Evolutionary conservation across 1,140 invertebrate genomes (phyloP), one percentile per base, ranked within the genome.

Genomic region (Bombus fervidus): DNA sequence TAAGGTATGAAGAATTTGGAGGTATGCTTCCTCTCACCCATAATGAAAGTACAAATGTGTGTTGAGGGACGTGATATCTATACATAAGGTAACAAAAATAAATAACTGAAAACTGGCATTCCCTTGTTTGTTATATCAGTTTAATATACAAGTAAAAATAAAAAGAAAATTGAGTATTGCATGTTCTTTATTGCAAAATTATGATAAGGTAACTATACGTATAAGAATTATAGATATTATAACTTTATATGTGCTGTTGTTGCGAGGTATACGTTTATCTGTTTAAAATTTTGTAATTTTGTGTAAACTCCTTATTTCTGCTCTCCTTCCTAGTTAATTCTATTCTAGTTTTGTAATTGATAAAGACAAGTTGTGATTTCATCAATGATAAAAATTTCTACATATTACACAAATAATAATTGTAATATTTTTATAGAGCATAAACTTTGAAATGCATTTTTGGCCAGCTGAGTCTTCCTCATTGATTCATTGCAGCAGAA

Each of bases 161-260:
- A 18, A 80, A 88, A 83, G 68, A 59, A 78, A 85, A 90, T 79
- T 85, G 69, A 89, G 71, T 87, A 90, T 90, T 92, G 90, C 91
- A 93, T 93, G 90, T 88, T 89, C 64, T 89, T 84, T 86, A 83
- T 84, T 89, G 68, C 77, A 91, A 91, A 73, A 84, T 72, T 89
- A 92, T 90, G 75, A 81, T 92, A 92, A 92, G 87, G 76, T 92
- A 92, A 90, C 69, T 86, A 86, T 75, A 88, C 82, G 39, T 82
- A 68, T 85, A 87, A 90, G 85, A 78, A 83, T 73, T 41, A 88
- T 90, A 87, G 90, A 66, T 89, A 76, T 78, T 91, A 91, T 91
- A 90, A 91, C 62, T 93, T 91, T 92, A 90, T 91, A 89, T 92
- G 91, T 93, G 92, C 91, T 92, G 91, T 90, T 90, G 90, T 93